These are phyloP conservation scores for Agonopterix subpropinquella DNA, from an alignment of 2,888 invertebrate species.

Conservation along the genomic window DNA sequence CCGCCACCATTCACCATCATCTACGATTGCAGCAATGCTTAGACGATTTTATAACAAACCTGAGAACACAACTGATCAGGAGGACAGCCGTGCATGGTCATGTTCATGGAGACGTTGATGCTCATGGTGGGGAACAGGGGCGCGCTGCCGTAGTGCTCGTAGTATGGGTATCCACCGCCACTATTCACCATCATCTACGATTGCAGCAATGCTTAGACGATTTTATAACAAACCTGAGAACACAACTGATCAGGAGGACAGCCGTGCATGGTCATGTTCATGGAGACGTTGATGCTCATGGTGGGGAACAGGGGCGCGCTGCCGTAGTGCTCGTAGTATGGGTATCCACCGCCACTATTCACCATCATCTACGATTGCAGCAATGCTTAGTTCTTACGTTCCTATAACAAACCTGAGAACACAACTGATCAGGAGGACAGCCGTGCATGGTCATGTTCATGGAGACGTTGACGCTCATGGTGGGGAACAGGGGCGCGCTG, in stretches of 20 bases:
- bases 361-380: conserved; percentile 77
- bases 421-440: conserved; percentile 79
- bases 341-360: conserved; percentile 59
- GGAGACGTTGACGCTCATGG: conserved; percentile 97
- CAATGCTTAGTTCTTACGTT: too few relatives aligned
- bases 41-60: too few relatives aligned
- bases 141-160: conserved; percentile 62
- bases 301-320: conserved; percentile 84
- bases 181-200: conserved; percentile 79
- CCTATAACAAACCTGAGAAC: conserved; percentile 82
- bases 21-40: conserved; percentile 33
- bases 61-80: conserved; percentile 81
- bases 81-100: conserved; percentile 93
- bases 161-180: conserved; percentile 61
- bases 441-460: conserved; percentile 99
- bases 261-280: conserved; percentile 98
- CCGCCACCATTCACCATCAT: conserved; percentile 77
- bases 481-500: conserved; percentile 82
- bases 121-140: conserved; percentile 94
- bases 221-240: conserved; percentile 81
- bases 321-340: conserved; percentile 68
- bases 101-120: conserved; percentile 98
- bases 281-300: conserved; percentile 97
- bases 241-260: conserved; percentile 80
- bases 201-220: too few relatives aligned